Percentiles rank a stretch among this genome's conserved stretches.
Evolutionary conservation across 2,797 vertebrate species (phyloP).

Genomic region (Brachymystax lenok): DNA sequence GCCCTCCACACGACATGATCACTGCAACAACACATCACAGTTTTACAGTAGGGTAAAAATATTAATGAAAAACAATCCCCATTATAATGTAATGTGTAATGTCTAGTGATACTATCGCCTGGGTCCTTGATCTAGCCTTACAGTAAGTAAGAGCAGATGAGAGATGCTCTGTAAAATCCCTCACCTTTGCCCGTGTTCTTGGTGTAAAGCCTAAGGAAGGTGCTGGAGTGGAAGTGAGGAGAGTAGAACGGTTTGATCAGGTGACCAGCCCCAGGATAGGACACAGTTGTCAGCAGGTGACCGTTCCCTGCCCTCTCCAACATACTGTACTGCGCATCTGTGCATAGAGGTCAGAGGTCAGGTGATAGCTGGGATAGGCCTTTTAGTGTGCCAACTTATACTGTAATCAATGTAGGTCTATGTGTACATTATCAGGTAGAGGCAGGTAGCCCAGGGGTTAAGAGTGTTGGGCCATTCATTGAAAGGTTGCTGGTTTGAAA

Average conservation of each 20-base stretch:
- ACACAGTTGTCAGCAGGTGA: slow-evolving; percentile 32
- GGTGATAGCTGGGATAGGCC: neutral
- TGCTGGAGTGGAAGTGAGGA: slow-evolving; percentile 8
- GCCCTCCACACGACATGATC: slow-evolving; percentile 17
- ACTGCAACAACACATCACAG: slow-evolving; percentile 7
- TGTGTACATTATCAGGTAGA: no score
- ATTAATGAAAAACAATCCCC: no score
- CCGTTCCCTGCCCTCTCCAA: slow-evolving; percentile 32
- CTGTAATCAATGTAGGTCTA: no score
- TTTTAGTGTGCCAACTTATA: neutral
- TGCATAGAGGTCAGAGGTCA: slow-evolving; percentile 8
- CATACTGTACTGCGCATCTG: slow-evolving; percentile 24
- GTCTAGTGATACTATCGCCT: neutral
- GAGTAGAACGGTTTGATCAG: slow-evolving; percentile 34
- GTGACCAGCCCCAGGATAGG: slow-evolving; percentile 31
- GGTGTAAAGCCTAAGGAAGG: neutral
- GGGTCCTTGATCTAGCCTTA: neutral
- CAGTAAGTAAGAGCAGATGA: neutral
- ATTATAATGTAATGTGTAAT: no score
- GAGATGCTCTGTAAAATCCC: neutral
- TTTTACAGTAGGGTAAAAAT: neutral
- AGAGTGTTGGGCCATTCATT: neutral
- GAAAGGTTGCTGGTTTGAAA: no score
- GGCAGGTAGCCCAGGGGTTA: neutral
- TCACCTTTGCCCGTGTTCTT: neutral